phyloP scores from a whole-genome alignment of 2,888 invertebrate species.

The Noctua pronuba region DNA sequence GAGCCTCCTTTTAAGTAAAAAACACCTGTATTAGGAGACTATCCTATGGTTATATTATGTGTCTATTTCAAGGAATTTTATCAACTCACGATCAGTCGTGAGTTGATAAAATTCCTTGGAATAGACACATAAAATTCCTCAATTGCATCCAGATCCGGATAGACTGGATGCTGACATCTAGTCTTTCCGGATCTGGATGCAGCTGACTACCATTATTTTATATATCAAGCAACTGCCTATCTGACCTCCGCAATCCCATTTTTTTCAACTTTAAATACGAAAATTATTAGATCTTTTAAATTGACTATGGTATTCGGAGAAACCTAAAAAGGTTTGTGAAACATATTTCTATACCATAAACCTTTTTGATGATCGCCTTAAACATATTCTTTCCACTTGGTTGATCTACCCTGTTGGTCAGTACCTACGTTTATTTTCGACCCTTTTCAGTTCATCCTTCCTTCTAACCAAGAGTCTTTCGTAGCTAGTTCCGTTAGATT shows the following conservation, averaged over 20 bases:
- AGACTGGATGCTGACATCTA: too few relatives aligned
- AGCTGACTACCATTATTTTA: neutral
- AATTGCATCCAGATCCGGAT: too few relatives aligned
- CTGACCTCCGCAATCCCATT: neutral
- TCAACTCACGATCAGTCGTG: too few relatives aligned
- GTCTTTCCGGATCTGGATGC: too few relatives aligned
- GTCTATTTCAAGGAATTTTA: too few relatives aligned
- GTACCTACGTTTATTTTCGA: neutral
- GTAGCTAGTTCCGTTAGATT: neutral
- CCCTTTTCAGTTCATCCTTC: neutral
- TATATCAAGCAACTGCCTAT: neutral
- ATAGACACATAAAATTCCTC: too few relatives aligned
- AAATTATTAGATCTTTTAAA: neutral
- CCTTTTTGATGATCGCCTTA: conserved; percentile 32
- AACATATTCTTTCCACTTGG: conserved; percentile 3
- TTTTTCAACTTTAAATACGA: neutral
- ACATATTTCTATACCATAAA: conserved; percentile 25
- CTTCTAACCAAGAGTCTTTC: neutral
- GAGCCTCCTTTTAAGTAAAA: too few relatives aligned
- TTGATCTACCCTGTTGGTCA: neutral
- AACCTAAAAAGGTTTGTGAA: conserved; percentile 4
- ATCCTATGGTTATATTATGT: too few relatives aligned
- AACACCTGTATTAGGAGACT: too few relatives aligned
- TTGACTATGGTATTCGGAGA: neutral
- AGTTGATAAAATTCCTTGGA: too few relatives aligned